These are phyloP conservation scores for Cygnus buccinator DNA, from an alignment of 2,113 vertebrate genomes.

Conservation along the genomic window DNA sequence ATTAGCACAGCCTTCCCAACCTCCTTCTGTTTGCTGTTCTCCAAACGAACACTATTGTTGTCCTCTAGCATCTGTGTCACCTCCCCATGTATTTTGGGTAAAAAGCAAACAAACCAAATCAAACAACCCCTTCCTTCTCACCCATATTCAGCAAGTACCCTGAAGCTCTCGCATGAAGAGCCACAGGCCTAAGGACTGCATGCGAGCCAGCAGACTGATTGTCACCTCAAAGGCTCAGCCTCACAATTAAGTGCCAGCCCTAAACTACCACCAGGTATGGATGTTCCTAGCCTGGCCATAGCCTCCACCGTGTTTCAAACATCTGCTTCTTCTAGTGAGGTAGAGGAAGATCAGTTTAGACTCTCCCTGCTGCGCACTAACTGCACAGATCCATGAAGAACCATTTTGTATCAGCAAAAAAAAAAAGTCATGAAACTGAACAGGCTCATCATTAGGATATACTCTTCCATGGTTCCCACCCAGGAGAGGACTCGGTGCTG, in stretches of 20 bases:
- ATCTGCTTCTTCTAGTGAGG: not conserved
- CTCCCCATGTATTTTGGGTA: rapidly evolving
- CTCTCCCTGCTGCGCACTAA: not conserved
- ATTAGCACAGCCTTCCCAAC: not conserved
- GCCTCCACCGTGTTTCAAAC: not conserved
- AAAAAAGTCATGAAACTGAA: not conserved
- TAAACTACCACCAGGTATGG: not conserved
- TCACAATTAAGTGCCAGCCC: not conserved
- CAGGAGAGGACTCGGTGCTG: not conserved
- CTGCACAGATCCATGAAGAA: not conserved
- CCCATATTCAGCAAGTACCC: not conserved
- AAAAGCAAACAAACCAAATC: not conserved
- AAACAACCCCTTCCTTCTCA: not conserved
- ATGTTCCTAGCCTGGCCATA: not conserved
- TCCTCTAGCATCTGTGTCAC: not conserved
- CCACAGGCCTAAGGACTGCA: not conserved
- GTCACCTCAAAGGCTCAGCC: not conserved
- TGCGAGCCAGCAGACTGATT: not conserved
- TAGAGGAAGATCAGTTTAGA: not conserved
- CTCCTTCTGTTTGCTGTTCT: not conserved
- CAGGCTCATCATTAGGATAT: rapidly evolving
- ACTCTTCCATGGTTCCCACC: not conserved
- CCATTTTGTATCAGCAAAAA: not conserved
- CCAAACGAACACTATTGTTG: not conserved
- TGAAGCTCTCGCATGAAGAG: not conserved